These are phyloP conservation scores for Allacma fusca DNA, from an alignment of 2,888 invertebrate genomes.

Conservation along the genomic window DNA sequence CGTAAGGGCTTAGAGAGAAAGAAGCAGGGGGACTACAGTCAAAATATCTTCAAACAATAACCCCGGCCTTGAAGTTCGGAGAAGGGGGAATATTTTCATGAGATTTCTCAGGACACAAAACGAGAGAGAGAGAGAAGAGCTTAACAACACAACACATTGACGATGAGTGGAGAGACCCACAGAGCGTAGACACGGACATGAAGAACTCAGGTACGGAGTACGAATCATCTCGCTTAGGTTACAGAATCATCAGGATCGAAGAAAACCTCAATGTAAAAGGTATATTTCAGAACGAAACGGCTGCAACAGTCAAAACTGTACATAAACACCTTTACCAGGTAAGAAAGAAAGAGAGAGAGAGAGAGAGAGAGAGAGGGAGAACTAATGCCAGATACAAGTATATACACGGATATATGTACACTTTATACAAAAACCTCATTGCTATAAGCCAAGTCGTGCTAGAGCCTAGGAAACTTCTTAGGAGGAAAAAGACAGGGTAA, in stretches of 20 bases:
- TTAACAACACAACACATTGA: constrained; percentile 13
- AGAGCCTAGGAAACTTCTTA: constrained; percentile 21
- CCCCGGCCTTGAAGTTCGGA: constrained; percentile 48
- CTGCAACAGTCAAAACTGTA: constrained; percentile 24
- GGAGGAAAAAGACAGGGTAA: constrained; percentile 31
- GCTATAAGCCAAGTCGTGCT: constrained; percentile 9
- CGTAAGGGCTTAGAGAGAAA: background rate
- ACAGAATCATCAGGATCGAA: constrained; percentile 29
- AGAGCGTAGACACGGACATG: constrained; percentile 14
- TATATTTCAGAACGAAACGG: constrained; percentile 25
- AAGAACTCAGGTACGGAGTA: constrained; percentile 19
- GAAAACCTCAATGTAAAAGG: constrained; percentile 32
- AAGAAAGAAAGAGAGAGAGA: constrained; percentile 12
- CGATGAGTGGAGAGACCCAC: background rate
- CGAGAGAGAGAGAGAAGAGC: constrained; percentile 26
- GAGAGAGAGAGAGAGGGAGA: constrained; percentile 8
- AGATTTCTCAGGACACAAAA: constrained; percentile 40
- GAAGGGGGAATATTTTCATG: constrained; percentile 33
- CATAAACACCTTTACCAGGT: constrained; percentile 25
- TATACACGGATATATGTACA: background rate
- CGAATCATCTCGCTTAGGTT: constrained; percentile 27
- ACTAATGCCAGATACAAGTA: background rate
- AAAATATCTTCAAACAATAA: constrained; percentile 45
- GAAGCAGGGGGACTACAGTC: constrained; percentile 8
- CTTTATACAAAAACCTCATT: background rate